Evolutionary conservation across 2,888 invertebrate species (phyloP).

Genomic region (Stramonita haemastoma): DNA sequence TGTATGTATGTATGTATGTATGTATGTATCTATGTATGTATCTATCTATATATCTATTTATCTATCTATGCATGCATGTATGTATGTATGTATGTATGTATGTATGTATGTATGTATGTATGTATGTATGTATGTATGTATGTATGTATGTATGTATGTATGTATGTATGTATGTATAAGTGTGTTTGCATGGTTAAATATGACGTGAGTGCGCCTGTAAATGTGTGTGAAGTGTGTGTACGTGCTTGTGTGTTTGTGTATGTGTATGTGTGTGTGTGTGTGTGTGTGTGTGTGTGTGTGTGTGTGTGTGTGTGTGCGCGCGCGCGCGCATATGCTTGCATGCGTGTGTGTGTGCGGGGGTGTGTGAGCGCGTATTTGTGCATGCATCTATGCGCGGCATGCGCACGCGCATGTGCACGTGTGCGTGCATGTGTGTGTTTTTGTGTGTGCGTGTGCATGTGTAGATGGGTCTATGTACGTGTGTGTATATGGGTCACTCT

Average conservation of each 20-base stretch:
- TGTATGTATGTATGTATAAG: neutral
- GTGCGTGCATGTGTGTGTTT: no score
- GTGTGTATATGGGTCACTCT: no score
- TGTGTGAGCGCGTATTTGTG: no score
- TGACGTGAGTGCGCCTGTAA: neutral
- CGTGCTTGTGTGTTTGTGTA: neutral
- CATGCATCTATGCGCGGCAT: no score
- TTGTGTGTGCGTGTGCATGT: no score
- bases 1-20: neutral
- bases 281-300: no score
- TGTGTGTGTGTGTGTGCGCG: no score
- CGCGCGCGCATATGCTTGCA: no score
- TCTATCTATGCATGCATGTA: neutral
- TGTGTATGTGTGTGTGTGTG: neutral
- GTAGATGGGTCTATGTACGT: no score
- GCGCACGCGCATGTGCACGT: no score
- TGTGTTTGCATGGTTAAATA: neutral
- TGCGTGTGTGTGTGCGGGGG: no score
- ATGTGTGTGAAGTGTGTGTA: neutral
- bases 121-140: neutral
- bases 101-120: conserved; percentile 25
- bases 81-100: neutral
- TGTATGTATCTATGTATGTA: neutral
- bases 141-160: neutral
- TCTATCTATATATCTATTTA: neutral